phyloP scores from a whole-genome alignment of 2,888 invertebrate species.

The Yponomeuta malinellus region DNA sequence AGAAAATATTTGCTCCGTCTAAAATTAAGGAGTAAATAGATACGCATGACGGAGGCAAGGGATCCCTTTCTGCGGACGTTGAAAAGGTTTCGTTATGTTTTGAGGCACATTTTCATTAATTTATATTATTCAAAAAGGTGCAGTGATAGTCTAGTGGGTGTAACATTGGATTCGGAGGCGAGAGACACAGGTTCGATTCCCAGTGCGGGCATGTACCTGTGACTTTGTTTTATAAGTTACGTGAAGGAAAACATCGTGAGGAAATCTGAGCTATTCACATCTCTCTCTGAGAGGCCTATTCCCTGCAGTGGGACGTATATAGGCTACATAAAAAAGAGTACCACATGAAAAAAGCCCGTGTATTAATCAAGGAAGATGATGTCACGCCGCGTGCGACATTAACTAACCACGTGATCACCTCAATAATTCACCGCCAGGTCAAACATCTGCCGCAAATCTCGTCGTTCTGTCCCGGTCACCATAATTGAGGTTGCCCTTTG shows the following conservation, averaged over 20 bases:
- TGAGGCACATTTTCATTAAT: background rate
- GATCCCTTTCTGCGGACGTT: background rate
- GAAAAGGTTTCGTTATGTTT: background rate
- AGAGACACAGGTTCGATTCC: too few relatives aligned
- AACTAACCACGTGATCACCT: conserved; percentile 3
- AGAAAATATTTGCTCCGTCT: background rate
- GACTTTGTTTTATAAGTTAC: too few relatives aligned
- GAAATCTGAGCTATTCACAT: too few relatives aligned
- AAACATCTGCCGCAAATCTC: background rate
- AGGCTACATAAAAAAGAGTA: too few relatives aligned
- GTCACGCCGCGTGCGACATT: background rate
- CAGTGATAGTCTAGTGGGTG: too few relatives aligned
- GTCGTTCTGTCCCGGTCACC: background rate
- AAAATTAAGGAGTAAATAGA: background rate
- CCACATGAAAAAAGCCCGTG: background rate
- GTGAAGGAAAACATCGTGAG: too few relatives aligned
- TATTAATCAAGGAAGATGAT: background rate
- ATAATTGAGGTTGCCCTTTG: background rate
- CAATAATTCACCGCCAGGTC: conserved; percentile 1
- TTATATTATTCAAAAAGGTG: background rate
- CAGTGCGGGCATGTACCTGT: too few relatives aligned
- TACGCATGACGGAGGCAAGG: background rate
- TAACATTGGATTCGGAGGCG: too few relatives aligned
- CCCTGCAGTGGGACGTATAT: too few relatives aligned
- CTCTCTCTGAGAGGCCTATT: too few relatives aligned